Evolutionary conservation across 2,888 invertebrate genomes (phyloP), one percentile per base, ranked within the genome.

Genomic region (Mythimna loreyi): DNA sequence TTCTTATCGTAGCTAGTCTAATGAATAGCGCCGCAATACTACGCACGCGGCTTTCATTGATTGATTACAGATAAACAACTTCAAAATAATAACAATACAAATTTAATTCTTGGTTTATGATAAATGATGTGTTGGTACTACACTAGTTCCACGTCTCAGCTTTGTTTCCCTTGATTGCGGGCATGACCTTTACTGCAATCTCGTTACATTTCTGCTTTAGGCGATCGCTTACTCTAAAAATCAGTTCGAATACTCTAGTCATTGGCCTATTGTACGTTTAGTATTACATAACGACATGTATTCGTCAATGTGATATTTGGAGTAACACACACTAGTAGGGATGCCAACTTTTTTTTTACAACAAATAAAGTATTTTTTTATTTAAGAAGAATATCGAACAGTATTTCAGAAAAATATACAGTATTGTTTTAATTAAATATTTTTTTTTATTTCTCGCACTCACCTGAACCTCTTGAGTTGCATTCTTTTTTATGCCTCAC

Each of bases 111-210:
- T 74, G 71, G 63, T 53, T 67, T 73, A 5, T 87, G 82, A 86
- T 83, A 76, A 76, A 85, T 87, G 76, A 81, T 84, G 78, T 84
- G 74, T 82, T 47, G 28, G 52, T 21, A 19, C n/a, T 36, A 53
- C 33, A 19, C 28, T 47, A 58, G 36, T 61, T 50, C 40, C 28
- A 23, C 25, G 30, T 67, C 66, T 69, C 52, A 16, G 43, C 43
- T 72, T 71, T 80, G 67, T 82, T 72, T 63, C 33, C 77, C 49
- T 68, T 75, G 69, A 74, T 77, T 84, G 60, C 58, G 62, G 65
- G 69, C 64, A 53, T 80, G 77, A 83, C 83, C 83, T 84, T 80
- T 84, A 36, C 47, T 28, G 63, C 64, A 30, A 65, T 70, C 79
- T 66, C 56, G 78, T 80, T 73, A 78, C 55, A 64, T 3, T 61